These are phyloP conservation scores for Sarcophaga carnaria DNA, from an alignment of 2,888 invertebrate genomes.

Conservation along the genomic window DNA sequence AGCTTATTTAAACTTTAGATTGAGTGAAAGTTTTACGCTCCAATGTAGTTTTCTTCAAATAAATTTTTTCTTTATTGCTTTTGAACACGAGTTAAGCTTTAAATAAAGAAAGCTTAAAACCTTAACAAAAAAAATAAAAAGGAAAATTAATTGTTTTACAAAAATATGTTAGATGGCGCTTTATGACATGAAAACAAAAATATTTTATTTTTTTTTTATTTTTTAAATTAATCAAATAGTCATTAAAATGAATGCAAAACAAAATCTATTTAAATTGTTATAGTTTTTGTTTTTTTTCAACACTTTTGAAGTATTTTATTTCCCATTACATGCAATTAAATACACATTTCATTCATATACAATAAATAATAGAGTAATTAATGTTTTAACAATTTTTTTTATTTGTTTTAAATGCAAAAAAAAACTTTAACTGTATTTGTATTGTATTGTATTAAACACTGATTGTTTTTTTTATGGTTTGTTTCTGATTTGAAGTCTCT, in stretches of 20 bases:
- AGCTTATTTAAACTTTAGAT: not conserved
- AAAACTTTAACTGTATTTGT: constrained; percentile 14
- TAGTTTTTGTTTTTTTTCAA: constrained; percentile 13
- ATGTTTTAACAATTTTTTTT: not conserved
- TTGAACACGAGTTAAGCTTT: no score
- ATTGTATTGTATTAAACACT: not conserved
- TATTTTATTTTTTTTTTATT: no score
- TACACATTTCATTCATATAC: constrained; percentile 21
- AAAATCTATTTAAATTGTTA: constrained; percentile 21
- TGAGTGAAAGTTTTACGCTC: not conserved
- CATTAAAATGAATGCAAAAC: constrained; percentile 14
- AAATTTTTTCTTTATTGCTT: no score
- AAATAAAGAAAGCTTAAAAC: no score
- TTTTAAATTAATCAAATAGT: constrained; percentile 15
- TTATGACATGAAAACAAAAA: no score
- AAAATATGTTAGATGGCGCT: no score
- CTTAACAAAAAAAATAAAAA: no score
- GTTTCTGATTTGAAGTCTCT: not conserved
- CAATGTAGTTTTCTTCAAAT: not conserved
- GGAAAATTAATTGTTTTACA: no score
- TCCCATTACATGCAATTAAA: constrained; percentile 39
- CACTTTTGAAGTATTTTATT: constrained; percentile 32
- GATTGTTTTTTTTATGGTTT: not conserved
- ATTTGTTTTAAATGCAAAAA: constrained; percentile 21
- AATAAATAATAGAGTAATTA: constrained; percentile 37